These are phyloP conservation scores for Empidonax alnorum DNA, from an alignment of 2,113 vertebrate genomes.

Conservation along the genomic window DNA sequence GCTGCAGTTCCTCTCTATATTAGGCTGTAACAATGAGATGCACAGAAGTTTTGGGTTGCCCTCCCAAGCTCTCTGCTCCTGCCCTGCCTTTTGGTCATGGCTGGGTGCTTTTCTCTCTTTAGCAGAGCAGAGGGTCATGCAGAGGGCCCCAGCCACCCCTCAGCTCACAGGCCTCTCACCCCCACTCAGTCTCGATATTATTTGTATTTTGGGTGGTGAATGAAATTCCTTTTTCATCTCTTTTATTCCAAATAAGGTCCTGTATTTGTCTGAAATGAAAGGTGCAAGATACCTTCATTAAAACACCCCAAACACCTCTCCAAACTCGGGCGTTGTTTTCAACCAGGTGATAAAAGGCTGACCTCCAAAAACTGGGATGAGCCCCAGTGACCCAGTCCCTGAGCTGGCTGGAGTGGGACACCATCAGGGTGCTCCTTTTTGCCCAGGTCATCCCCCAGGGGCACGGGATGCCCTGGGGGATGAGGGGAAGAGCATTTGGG, in stretches of 20 bases:
- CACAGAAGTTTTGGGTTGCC: background rate
- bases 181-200: background rate
- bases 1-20: background rate
- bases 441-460: background rate
- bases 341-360: background rate
- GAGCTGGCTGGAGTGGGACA: background rate
- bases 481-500: background rate
- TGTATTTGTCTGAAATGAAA: background rate
- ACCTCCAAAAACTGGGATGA: background rate
- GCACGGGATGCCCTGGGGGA: background rate
- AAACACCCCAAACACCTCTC: rapidly evolving
- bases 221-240: background rate
- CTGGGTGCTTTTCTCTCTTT: background rate
- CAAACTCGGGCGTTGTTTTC: background rate
- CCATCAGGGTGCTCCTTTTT: rapidly evolving
- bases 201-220: background rate
- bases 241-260: background rate
- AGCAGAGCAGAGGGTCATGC: background rate
- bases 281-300: background rate
- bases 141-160: background rate
- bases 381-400: background rate
- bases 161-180: background rate
- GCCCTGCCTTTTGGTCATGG: background rate
- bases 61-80: background rate
- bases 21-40: background rate